Evolutionary conservation across 2,888 invertebrate genomes (phyloP), one percentile per base, ranked within the genome.

Genomic region (Ornithoptera alexandrae): DNA sequence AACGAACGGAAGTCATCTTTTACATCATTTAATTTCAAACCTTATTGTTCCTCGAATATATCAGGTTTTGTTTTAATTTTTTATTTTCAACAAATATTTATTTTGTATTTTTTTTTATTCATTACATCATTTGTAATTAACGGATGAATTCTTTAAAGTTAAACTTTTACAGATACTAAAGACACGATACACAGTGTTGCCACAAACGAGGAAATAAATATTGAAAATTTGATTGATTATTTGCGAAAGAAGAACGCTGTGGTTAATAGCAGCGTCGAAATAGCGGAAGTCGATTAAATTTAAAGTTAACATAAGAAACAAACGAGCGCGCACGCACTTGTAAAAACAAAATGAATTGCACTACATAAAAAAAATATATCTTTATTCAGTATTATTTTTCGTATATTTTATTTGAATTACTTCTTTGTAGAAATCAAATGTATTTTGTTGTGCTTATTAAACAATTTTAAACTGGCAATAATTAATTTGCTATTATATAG

Each of bases 191-290:
- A 50, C 15, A 85, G 79, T 77, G 75, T 81, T 62, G 79, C 81
- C 22, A 79, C 76, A 60, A 81, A 79, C 57, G 84, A 85, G 65
- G 85, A 88, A 50, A 80, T 89, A 18, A 89, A 84, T 62, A 83
- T 90, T 12, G 86, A 89, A 59, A 84, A 78, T 46, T 74, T 91
- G 1, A 75, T 90, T n/a, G 82, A 82, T 18, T 84, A 79, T 68
- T 74, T 90, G 30, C 81, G 85, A 1, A 78, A 79, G 68, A 79
- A 78, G n/a, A 89, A 86, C 61, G 81, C 81, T 0, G 72, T 76
- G 0, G 82, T 83, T 42, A 77, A 73, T 59, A 62, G 74, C 22
- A 77, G 74, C 60, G 69, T 77, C 4, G 80, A 79, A 39, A 77
- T 84, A 7, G 84, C 81, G 0, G 86, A 90, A 67, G 75, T 89